A percentile compares a stretch with the other conserved stretches of the same genome.
These are phyloP conservation scores for Hormaphis cornu DNA, from an alignment of 1,140 invertebrate genomes.

Conservation along the genomic window DNA sequence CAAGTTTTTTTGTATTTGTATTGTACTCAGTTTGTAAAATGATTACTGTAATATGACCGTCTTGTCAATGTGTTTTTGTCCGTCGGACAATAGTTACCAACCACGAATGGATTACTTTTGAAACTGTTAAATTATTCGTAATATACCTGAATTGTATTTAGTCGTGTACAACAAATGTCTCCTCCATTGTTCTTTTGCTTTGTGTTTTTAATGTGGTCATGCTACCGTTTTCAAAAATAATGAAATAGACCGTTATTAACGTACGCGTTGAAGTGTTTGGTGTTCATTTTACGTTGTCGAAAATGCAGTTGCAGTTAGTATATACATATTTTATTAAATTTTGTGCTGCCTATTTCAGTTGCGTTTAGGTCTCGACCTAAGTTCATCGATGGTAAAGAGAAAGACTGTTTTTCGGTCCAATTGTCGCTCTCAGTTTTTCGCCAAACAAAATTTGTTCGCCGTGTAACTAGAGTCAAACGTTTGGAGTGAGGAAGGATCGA, in stretches of 20 bases:
- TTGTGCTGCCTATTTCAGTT: no score
- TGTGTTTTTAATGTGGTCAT: neutral
- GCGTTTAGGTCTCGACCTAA: no score
- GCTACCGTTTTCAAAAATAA: neutral
- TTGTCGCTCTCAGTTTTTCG: no score
- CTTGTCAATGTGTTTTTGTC: neutral
- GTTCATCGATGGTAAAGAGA: no score
- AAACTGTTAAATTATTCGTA: constrained; percentile 12
- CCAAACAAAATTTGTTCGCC: no score
- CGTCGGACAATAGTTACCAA: constrained; percentile 6
- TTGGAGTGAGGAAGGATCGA: no score
- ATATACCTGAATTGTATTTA: neutral
- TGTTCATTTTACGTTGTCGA: no score
- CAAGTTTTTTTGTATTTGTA: neutral
- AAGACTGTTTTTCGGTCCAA: no score
- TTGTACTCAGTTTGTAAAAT: neutral
- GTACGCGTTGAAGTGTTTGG: neutral
- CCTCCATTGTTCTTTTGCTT: neutral
- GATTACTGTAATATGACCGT: no score
- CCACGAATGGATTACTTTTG: constrained; percentile 5
- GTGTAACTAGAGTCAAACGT: no score
- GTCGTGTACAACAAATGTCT: neutral
- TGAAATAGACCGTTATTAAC: neutral
- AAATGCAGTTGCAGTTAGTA: no score
- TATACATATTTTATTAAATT: no score